Evolutionary conservation across 2,113 vertebrate genomes (phyloP).

Genomic region (Daboia siamensis): DNA sequence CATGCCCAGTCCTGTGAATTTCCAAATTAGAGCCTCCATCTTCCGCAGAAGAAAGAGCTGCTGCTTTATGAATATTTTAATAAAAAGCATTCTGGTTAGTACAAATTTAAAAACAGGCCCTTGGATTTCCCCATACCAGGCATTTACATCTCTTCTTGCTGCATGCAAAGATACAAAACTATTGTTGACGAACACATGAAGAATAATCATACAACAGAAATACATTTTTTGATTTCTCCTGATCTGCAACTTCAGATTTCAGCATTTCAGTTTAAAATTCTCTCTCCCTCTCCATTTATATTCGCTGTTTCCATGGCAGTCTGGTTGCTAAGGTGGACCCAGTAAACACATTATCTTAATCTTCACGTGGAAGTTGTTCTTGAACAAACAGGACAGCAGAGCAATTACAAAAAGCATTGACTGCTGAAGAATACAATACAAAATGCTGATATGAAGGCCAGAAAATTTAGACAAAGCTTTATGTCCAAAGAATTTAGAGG

Average conservation of each 20-base stretch:
- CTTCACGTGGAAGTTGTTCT: constrained; percentile 54
- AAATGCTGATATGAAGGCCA: background rate
- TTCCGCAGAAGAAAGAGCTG: background rate
- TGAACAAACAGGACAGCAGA: constrained; percentile 19
- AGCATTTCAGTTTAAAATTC: constrained; percentile 46
- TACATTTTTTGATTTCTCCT: constrained; percentile 10
- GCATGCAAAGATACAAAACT: background rate
- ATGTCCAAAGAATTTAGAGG: background rate
- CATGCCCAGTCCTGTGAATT: background rate
- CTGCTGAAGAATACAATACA: background rate
- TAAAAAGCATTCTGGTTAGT: constrained; percentile 21
- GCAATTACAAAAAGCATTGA: background rate
- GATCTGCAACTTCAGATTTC: constrained; percentile 34
- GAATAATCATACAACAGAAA: background rate
- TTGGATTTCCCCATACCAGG: background rate
- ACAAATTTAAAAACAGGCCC: background rate
- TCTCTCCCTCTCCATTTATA: constrained; percentile 35
- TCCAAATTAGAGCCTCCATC: background rate
- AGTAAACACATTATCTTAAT: constrained; percentile 52
- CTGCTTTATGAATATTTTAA: background rate
- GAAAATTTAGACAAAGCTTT: background rate
- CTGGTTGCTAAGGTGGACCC: constrained; percentile 66
- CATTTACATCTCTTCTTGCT: constrained; percentile 7
- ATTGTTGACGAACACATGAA: background rate
- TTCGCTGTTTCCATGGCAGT: constrained; percentile 69